These are phyloP conservation scores for Sesia bembeciformis DNA, from an alignment of 2,888 invertebrate genomes.

Conservation along the genomic window DNA sequence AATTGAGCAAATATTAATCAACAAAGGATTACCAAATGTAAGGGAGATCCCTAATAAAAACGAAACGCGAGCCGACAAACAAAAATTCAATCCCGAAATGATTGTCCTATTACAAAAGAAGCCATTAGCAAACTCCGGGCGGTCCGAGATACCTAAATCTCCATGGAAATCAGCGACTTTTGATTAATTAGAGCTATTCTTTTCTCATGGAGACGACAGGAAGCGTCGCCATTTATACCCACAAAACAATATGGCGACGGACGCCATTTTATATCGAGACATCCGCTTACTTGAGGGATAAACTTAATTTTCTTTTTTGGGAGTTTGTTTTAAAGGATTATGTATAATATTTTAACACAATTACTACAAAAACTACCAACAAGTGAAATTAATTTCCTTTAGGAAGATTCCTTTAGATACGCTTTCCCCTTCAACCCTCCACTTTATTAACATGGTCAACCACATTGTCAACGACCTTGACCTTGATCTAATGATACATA, in stretches of 20 bases:
- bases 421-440: no score
- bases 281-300: conserved; percentile 35
- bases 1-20: conserved; percentile 41
- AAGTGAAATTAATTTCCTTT: no score
- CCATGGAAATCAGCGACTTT: conserved; percentile 70
- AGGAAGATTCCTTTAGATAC: no score
- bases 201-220: conserved; percentile 48
- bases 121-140: conserved; percentile 57
- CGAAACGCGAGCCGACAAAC: conserved; percentile 37
- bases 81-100: conserved; percentile 54
- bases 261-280: conserved; percentile 40
- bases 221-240: conserved; percentile 51
- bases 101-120: conserved; percentile 52
- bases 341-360: no score
- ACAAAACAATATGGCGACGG: conserved; percentile 57
- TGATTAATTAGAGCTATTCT: conserved; percentile 73
- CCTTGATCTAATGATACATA: no score
- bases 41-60: conserved; percentile 38
- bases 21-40: conserved; percentile 35
- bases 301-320: no score
- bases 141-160: conserved; percentile 45
- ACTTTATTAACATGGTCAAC: no score
- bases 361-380: no score
- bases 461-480: no score
- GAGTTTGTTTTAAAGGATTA: no score